phyloP scores from a whole-genome alignment of 2,797 vertebrate species.

The Rhadinocentrus ornatus region DNA sequence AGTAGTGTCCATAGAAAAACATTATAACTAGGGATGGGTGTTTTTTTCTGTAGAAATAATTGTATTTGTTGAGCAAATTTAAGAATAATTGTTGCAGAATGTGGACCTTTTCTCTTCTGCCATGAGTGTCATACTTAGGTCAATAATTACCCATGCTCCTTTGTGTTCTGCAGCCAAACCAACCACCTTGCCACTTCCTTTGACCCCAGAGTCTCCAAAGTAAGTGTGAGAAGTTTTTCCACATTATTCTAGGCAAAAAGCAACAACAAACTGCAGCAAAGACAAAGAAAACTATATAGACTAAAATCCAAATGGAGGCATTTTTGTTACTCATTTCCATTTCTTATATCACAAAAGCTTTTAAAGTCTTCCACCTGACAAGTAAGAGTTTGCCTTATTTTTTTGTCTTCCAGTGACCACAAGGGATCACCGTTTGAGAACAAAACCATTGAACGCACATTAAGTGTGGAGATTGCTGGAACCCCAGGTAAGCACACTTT shows the following conservation, averaged over 20 bases:
- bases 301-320: conserved; percentile 80
- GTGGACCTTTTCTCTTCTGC: conserved; percentile 83
- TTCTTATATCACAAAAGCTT: conserved; percentile 83
- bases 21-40: conserved; percentile 75
- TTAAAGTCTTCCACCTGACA: conserved; percentile 73
- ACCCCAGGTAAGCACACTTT: conserved; percentile 91
- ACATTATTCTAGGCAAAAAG: conserved; percentile 84
- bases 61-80: conserved; percentile 77
- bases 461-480: conserved; percentile 99
- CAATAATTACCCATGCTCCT: conserved; percentile 89
- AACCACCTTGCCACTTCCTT: conserved; percentile 99
- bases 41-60: conserved; percentile 65
- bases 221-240: conserved; percentile 97
- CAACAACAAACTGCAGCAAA: conserved; percentile 60
- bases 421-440: conserved; percentile 99
- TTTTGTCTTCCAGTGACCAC: conserved; percentile 98
- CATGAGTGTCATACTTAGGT: conserved; percentile 80
- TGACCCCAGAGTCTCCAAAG: conserved; percentile 99
- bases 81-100: conserved; percentile 81
- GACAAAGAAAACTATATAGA: conserved; percentile 48
- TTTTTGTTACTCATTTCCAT: conserved; percentile 86
- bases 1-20: conserved; percentile 54
- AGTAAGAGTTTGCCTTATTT: conserved; percentile 43
- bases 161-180: conserved; percentile 96
- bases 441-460: conserved; percentile 99